phyloP scores from a whole-genome alignment of 1,140 invertebrate species.

The Littorina saxatilis region DNA sequence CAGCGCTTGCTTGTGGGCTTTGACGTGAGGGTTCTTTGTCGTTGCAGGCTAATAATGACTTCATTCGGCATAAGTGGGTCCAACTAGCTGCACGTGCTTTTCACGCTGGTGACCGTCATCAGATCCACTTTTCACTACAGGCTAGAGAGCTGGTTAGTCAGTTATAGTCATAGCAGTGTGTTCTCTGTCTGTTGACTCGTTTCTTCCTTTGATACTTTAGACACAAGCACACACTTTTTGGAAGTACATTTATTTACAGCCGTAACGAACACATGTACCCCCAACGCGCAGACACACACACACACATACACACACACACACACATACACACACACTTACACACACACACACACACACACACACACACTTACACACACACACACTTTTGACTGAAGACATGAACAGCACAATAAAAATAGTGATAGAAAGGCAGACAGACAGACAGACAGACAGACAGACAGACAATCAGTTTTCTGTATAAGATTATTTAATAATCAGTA shows the following conservation, averaged over 20 bases:
- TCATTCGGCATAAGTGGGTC: too few relatives aligned
- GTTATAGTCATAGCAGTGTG: too few relatives aligned
- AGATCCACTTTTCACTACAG: too few relatives aligned
- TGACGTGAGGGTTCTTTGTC: too few relatives aligned
- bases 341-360: background rate
- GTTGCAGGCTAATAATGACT: too few relatives aligned
- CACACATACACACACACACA: constrained; percentile 28
- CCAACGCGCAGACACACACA: background rate
- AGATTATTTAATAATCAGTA: background rate
- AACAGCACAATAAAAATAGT: background rate
- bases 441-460: background rate
- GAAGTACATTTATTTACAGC: too few relatives aligned
- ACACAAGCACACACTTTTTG: background rate
- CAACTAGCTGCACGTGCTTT: too few relatives aligned
- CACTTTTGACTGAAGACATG: background rate
- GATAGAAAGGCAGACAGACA: background rate
- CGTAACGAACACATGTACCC: background rate
- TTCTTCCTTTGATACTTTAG: too few relatives aligned
- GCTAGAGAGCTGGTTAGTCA: too few relatives aligned
- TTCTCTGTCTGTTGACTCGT: too few relatives aligned
- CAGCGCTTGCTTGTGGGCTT: too few relatives aligned
- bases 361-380: background rate
- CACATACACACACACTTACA: background rate
- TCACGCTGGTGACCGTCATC: too few relatives aligned
- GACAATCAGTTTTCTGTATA: background rate